Percentiles rank a stretch among this genome's conserved stretches.
phyloP scores from a whole-genome alignment of 2,113 vertebrate species.

The Noturus placidus region DNA sequence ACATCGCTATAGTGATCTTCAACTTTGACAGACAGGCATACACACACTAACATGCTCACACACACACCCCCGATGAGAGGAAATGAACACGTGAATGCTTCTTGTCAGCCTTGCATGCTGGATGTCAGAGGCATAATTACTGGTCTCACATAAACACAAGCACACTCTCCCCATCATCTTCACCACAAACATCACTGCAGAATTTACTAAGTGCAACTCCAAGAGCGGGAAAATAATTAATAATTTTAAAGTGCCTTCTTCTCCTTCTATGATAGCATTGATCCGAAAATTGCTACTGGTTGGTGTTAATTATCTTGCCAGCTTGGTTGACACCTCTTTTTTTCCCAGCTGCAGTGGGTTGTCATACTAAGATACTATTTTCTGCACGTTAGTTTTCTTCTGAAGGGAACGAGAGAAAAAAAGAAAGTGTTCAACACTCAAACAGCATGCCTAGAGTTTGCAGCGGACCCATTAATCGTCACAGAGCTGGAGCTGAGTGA shows the following conservation, averaged over 20 bases:
- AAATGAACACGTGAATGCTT: constrained; percentile 49
- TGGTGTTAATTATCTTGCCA: constrained; percentile 75
- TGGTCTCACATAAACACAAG: constrained; percentile 49
- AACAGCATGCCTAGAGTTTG: constrained; percentile 67
- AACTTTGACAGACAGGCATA: constrained; percentile 15
- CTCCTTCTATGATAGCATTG: constrained; percentile 67
- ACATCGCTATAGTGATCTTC: not conserved
- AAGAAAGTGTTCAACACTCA: constrained; percentile 53
- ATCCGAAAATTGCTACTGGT: constrained; percentile 73
- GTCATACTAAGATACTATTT: constrained; percentile 72
- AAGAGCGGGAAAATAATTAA: constrained; percentile 70
- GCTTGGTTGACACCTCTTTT: constrained; percentile 69
- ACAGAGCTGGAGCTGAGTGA: constrained; percentile 42
- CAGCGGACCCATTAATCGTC: constrained; percentile 67
- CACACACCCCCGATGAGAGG: not conserved
- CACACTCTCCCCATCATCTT: constrained; percentile 40
- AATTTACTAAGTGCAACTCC: constrained; percentile 66
- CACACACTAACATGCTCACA: constrained; percentile 10
- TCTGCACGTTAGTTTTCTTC: constrained; percentile 66
- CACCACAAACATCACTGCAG: constrained; percentile 56
- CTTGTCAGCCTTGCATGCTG: constrained; percentile 62
- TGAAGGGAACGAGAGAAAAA: constrained; percentile 57
- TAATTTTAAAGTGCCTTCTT: constrained; percentile 64
- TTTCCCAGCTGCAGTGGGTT: constrained; percentile 62
- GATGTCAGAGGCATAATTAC: constrained; percentile 62